Percentiles rank a stretch among this genome's conserved stretches.
phyloP scores from a whole-genome alignment of 2,888 invertebrate genomes.

The Agrotis ipsilon region DNA sequence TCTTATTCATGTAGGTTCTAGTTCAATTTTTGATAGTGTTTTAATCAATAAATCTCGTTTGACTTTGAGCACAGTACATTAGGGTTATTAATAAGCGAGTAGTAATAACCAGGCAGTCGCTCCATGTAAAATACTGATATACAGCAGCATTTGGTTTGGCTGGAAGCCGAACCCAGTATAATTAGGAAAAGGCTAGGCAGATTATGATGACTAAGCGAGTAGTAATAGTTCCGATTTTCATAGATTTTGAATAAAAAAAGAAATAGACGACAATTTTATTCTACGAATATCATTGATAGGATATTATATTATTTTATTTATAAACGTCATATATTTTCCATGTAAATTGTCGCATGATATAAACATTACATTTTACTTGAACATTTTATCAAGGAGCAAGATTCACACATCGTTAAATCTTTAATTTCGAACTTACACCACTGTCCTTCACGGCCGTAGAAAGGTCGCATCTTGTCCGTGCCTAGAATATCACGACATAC shows the following conservation, averaged over 20 bases:
- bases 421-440: constrained; percentile 46
- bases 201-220: neutral
- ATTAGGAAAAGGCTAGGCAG: too few species aligned
- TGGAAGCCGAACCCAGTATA: too few species aligned
- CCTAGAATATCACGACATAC: constrained; percentile 71
- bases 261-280: neutral
- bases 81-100: neutral
- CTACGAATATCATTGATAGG: neutral
- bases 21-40: neutral
- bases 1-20: too few species aligned
- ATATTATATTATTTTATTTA: too few species aligned
- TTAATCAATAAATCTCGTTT: neutral
- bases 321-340: too few species aligned
- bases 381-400: too few species aligned
- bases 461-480: constrained; percentile 76
- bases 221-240: neutral
- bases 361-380: too few species aligned
- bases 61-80: neutral
- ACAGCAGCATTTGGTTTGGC: too few species aligned
- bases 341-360: too few species aligned
- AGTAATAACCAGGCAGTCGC: too few species aligned
- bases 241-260: neutral
- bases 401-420: neutral
- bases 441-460: constrained; percentile 46
- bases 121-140: too few species aligned